These are phyloP conservation scores for Cremastobaeus sp. DNA, from an alignment of 2,888 invertebrate species.

Conservation along the genomic window DNA sequence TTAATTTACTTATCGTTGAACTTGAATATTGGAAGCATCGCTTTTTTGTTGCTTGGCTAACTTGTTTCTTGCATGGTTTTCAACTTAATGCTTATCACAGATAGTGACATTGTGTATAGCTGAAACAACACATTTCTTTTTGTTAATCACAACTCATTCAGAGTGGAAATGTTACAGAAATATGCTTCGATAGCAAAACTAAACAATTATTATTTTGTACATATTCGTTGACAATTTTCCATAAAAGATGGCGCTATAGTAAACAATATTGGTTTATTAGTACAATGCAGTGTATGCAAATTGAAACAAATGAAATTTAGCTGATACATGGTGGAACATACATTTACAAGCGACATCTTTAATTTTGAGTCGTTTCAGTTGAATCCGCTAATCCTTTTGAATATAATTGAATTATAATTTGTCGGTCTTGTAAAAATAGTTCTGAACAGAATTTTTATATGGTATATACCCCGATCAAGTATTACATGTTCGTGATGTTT, in stretches of 20 bases:
- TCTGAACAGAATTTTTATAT: too few relatives aligned
- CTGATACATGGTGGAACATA: conserved; percentile 45
- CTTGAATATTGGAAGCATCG: conserved; percentile 36
- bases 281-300: too few relatives aligned
- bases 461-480: too few relatives aligned
- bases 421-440: conserved; percentile 13
- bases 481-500: conserved; percentile 49
- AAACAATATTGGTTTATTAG: too few relatives aligned
- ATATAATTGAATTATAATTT: conserved; percentile 3
- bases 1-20: background rate
- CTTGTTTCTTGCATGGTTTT: conserved; percentile 49
- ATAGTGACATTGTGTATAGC: background rate
- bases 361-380: conserved; percentile 7
- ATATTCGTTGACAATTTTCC: background rate
- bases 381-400: conserved; percentile 24
- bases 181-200: conserved; percentile 34
- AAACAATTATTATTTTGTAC: conserved; percentile 25
- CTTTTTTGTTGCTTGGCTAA: conserved; percentile 49
- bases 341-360: conserved; percentile 25
- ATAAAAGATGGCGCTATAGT: conserved; percentile 25
- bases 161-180: conserved; percentile 43
- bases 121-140: conserved; percentile 2
- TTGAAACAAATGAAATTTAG: too few relatives aligned
- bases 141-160: conserved; percentile 22
- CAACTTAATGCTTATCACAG: conserved; percentile 15